Percentiles rank a stretch among this genome's conserved stretches.
These are phyloP conservation scores for Ophthalmolycus amberensis DNA, from an alignment of 2,113 vertebrate genomes.

Conservation along the genomic window DNA sequence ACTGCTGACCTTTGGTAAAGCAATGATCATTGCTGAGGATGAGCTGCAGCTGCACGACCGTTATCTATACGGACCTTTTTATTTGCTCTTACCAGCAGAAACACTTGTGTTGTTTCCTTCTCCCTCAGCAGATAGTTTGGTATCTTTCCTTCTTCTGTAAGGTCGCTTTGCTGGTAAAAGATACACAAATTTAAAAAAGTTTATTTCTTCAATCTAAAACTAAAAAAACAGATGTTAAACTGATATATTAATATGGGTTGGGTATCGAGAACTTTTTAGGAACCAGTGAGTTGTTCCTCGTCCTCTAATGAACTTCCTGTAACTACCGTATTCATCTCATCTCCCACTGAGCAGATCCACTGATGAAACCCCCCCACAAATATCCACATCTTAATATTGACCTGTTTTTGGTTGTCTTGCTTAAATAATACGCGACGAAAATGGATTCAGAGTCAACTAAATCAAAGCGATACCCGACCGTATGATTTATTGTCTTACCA, in stretches of 20 bases:
- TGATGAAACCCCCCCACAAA: not conserved
- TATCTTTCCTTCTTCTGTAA: conserved; percentile 49
- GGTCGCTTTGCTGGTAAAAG: conserved; percentile 53
- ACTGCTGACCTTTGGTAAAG: not conserved
- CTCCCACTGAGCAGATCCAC: not conserved
- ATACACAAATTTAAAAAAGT: not conserved
- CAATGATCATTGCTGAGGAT: not conserved
- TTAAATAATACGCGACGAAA: not conserved
- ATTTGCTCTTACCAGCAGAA: conserved; percentile 51
- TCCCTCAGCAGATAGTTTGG: conserved; percentile 45
- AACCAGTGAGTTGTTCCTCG: not conserved
- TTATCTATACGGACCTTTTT: not conserved
- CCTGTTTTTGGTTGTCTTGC: not conserved
- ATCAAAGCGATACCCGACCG: not conserved
- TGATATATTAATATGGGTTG: not conserved
- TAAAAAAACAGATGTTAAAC: not conserved
- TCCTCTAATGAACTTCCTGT: not conserved
- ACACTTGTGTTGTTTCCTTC: conserved; percentile 17
- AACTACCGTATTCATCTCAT: not conserved
- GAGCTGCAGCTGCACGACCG: not conserved
- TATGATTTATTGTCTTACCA: conserved; percentile 24
- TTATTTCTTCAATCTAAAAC: not conserved
- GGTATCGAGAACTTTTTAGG: not conserved
- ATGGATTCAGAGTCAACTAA: not conserved
- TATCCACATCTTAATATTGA: not conserved